Evolutionary conservation across 2,888 invertebrate genomes (phyloP), one percentile per base, ranked within the genome.

Genomic region (Drosophila merina): DNA sequence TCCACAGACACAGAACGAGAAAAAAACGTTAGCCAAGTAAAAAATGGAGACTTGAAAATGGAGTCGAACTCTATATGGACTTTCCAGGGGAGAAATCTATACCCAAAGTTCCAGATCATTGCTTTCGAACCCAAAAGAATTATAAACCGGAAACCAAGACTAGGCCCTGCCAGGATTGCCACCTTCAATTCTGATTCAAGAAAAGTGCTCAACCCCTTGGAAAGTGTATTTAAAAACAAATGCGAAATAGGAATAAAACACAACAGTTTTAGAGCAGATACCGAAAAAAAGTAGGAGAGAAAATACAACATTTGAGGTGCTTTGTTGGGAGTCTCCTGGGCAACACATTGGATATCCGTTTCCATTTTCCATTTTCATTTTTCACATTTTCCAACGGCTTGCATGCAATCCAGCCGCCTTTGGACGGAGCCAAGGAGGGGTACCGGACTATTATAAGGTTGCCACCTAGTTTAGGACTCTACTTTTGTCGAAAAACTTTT

Each of bases 321-420:
- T 20, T 66, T 67, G 64, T 47, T 58, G 47, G 62, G 26, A 63
- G 55, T 70, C 49, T 40, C 57, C 50, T 44, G 69, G 74, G 79
- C 85, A 72, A 85, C 79, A 83, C 74, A 67, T 72, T 79, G 76
- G 68, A 66, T 79, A 74, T 79, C 80, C 79, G 75, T 63, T 71
- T 60, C 45, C 36, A 54, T 57, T 64, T 28, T 7, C 57, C 57
- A 30, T 8, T 55, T 4, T 20, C 45, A 48, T 26, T 48, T 40
- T 25, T 42, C 14, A 57, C 57, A 57, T 57, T 54, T 36, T 57
- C 25, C 40, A 12, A 9, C n/a, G 44, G 30, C 45, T 64, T 14
- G 14, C 63, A 64, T 64, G 63, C 63, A 64, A 64, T 64, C 63
- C 63, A 31, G 42, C 6, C 6, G 9, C 14, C 14, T 1, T 14